Conservation (phyloP, 2,888 invertebrate genomes). For the Eugnorisma glareosa region DNA sequence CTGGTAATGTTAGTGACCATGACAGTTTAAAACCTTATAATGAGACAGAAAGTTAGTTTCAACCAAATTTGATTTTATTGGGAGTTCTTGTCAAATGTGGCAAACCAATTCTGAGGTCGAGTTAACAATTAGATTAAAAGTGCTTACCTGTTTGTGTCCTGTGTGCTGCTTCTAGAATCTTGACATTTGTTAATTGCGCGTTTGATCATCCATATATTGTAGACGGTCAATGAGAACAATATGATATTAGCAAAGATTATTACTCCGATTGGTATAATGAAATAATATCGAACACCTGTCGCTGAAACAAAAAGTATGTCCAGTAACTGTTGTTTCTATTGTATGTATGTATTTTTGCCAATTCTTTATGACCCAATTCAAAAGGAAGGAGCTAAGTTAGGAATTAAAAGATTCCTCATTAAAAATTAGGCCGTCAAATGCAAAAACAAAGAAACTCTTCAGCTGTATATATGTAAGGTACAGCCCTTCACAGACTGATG, state of each 20-base stretch:
- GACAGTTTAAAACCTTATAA: too few relatives aligned
- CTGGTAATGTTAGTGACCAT: too few relatives aligned
- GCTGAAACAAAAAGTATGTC: slow-evolving; percentile 19
- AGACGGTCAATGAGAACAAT: slow-evolving; percentile 41
- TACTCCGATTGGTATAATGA: slow-evolving; percentile 26
- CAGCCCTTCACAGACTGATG: too few relatives aligned
- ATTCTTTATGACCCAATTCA: not conserved
- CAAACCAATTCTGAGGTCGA: not conserved
- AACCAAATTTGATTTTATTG: not conserved
- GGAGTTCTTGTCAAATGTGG: not conserved
- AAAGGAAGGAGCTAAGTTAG: not conserved
- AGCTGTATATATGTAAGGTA: too few relatives aligned
- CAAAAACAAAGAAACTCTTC: not conserved
- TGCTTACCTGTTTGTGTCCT: slow-evolving; percentile 39
- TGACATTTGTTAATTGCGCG: slow-evolving; percentile 5
- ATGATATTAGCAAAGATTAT: slow-evolving; percentile 44
- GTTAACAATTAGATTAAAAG: not conserved
- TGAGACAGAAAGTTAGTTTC: not conserved
- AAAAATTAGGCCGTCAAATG: not conserved
- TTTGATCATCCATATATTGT: slow-evolving; percentile 44
- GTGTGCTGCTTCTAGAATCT: slow-evolving; percentile 27
- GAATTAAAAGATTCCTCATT: not conserved
- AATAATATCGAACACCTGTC: slow-evolving; percentile 1
- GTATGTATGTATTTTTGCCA: not conserved
- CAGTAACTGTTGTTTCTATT: not conserved